Percentiles rank a stretch among this genome's conserved stretches.
Evolutionary conservation across 2,888 invertebrate species (phyloP).

Genomic region (Gymnosoma rotundatum): DNA sequence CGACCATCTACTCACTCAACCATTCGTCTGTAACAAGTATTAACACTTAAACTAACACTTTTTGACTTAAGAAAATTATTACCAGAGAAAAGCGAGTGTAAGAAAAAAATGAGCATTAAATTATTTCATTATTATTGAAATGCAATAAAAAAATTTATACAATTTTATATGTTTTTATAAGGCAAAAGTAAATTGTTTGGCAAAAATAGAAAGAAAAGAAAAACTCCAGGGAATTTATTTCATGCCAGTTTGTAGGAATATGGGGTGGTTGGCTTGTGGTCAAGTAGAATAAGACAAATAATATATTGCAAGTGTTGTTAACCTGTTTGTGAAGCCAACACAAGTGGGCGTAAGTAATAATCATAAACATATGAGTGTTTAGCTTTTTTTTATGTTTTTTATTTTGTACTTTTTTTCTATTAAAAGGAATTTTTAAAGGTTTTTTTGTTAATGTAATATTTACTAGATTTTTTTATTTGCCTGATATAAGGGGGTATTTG

Average conservation of each 20-base stretch:
- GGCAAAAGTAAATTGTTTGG: constrained; percentile 49
- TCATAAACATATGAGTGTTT: constrained; percentile 49
- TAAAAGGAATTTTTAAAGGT: constrained; percentile 36
- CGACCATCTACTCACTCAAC: neutral
- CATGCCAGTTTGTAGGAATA: neutral
- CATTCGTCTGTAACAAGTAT: constrained; percentile 17
- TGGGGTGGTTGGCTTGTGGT: constrained; percentile 35
- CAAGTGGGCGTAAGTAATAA: constrained; percentile 27
- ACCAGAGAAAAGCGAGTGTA: neutral
- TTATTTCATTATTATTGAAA: constrained; percentile 65
- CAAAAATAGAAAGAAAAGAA: constrained; percentile 5
- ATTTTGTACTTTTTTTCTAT: neutral
- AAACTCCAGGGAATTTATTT: constrained; percentile 61
- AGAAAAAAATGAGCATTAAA: constrained; percentile 30
- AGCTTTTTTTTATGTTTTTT: too few relatives aligned
- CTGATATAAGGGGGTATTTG: neutral
- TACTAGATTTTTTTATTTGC: constrained; percentile 27
- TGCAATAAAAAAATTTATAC: constrained; percentile 47
- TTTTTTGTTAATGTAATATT: constrained; percentile 40
- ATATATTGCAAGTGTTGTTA: constrained; percentile 16
- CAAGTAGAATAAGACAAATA: constrained; percentile 2
- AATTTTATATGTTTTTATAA: neutral
- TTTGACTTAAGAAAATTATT: constrained; percentile 22
- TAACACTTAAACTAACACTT: constrained; percentile 64
- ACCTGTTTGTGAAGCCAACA: constrained; percentile 15